These are phyloP conservation scores for Chunga burmeisteri DNA, from an alignment of 2,113 vertebrate genomes.

Conservation along the genomic window DNA sequence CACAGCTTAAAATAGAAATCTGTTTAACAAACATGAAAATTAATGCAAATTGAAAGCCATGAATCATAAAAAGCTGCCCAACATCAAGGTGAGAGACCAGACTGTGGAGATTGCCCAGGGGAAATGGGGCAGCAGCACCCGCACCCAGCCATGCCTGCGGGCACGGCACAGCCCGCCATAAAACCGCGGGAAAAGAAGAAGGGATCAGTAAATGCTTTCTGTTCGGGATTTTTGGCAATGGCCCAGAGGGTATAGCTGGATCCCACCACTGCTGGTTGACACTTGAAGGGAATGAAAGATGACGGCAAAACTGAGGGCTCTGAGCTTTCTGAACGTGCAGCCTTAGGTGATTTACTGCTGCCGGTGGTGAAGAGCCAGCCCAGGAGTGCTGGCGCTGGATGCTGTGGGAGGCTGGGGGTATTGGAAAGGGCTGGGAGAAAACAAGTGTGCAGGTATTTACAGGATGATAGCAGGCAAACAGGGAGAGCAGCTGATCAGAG, in stretches of 20 bases:
- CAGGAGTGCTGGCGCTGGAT: not conserved
- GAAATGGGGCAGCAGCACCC: accelerated
- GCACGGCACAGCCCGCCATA: not conserved
- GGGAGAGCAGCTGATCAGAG: not conserved
- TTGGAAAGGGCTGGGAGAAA: not conserved
- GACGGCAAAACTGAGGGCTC: not conserved
- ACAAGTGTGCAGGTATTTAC: not conserved
- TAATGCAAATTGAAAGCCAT: accelerated
- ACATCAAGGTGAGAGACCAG: not conserved
- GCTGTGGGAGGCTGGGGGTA: not conserved
- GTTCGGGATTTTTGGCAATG: not conserved
- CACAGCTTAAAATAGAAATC: not conserved
- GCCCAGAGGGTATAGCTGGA: not conserved
- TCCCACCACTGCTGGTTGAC: not conserved
- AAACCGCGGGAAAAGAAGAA: not conserved
- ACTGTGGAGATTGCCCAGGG: not conserved
- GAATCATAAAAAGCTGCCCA: not conserved
- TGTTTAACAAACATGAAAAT: not conserved
- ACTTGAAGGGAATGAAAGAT: not conserved
- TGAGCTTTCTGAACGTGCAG: accelerated
- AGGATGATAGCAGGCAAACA: not conserved
- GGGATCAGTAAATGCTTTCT: not conserved
- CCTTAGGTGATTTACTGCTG: not conserved
- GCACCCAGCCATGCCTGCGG: accelerated
- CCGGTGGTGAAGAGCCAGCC: not conserved